Percentiles rank a stretch among this genome's conserved stretches.
These are phyloP conservation scores for Apogon talboti DNA, from an alignment of 2,797 vertebrate genomes.

Conservation along the genomic window DNA sequence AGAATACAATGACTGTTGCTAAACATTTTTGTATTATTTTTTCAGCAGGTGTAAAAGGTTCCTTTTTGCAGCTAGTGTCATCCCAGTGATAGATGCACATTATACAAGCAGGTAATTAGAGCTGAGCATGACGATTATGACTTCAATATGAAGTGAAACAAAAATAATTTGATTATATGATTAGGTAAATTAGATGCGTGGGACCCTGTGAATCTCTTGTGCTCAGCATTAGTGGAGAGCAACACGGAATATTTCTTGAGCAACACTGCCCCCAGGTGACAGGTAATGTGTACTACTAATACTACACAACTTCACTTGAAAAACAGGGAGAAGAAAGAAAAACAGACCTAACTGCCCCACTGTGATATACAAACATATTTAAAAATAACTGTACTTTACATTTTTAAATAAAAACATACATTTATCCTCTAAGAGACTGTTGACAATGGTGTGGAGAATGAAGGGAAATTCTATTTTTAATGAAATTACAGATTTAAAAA, in stretches of 20 bases:
- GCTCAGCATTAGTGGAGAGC: neutral
- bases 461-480: too few species aligned
- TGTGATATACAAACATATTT: too few species aligned
- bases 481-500: too few species aligned
- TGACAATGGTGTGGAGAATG: too few species aligned
- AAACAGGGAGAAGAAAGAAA: too few species aligned
- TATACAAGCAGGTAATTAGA: constrained; percentile 49
- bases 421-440: too few species aligned
- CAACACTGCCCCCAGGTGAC: constrained; percentile 78
- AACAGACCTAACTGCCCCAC: too few species aligned
- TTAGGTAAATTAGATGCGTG: constrained; percentile 50
- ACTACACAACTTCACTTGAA: too few species aligned
- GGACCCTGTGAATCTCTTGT: constrained; percentile 24
- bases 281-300: constrained; percentile 21
- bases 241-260: constrained; percentile 50
- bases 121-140: constrained; percentile 22
- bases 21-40: neutral
- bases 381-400: too few species aligned
- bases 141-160: constrained; percentile 44
- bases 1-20: constrained; percentile 1
- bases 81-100: constrained; percentile 10
- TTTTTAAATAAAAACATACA: too few species aligned
- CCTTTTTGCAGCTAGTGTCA: constrained; percentile 30
- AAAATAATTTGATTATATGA: constrained; percentile 55
- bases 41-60: constrained; percentile 19